Conservation (phyloP, 1,140 invertebrate genomes). For the Rhyzopertha dominica region DNA sequence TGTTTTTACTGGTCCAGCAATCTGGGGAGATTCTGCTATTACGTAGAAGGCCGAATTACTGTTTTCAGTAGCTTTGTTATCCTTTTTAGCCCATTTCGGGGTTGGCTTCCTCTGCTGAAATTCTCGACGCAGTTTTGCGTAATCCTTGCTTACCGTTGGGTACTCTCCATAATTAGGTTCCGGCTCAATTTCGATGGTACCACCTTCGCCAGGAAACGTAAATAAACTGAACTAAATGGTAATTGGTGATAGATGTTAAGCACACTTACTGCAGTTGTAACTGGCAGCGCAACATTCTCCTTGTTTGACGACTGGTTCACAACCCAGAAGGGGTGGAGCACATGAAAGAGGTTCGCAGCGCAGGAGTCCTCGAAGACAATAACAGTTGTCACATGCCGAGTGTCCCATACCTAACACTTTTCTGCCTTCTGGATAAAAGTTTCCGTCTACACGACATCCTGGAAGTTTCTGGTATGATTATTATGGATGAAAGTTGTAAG, state of each 20-base stretch:
- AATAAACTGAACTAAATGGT: not conserved
- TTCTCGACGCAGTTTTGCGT: slow-evolving; percentile 53
- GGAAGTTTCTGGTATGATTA: no score
- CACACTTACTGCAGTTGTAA: slow-evolving; percentile 69
- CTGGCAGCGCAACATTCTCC: slow-evolving; percentile 80
- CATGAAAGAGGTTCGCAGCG: slow-evolving; percentile 72
- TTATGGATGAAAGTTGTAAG: no score
- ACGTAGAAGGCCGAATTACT: slow-evolving; percentile 23
- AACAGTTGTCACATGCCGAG: slow-evolving; percentile 70
- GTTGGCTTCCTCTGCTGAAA: slow-evolving; percentile 26
- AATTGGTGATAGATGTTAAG: not conserved
- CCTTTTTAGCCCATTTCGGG: slow-evolving; percentile 4
- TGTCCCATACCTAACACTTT: slow-evolving; percentile 60
- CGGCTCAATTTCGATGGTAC: slow-evolving; percentile 51
- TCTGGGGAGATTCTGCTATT: slow-evolving; percentile 18
- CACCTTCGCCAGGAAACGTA: slow-evolving; percentile 42
- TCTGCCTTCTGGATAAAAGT: slow-evolving; percentile 65
- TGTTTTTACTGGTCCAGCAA: slow-evolving; percentile 20
- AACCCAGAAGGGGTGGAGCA: slow-evolving; percentile 67
- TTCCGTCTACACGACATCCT: slow-evolving; percentile 61
- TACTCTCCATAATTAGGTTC: slow-evolving; percentile 51
- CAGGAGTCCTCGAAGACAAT: slow-evolving; percentile 69
- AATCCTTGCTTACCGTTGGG: slow-evolving; percentile 53
- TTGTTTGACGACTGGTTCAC: slow-evolving; percentile 65
- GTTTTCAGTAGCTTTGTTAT: slow-evolving; percentile 19